Evolutionary conservation across 1,140 invertebrate genomes (phyloP).

Genomic region (Drosophila grimshawi): DNA sequence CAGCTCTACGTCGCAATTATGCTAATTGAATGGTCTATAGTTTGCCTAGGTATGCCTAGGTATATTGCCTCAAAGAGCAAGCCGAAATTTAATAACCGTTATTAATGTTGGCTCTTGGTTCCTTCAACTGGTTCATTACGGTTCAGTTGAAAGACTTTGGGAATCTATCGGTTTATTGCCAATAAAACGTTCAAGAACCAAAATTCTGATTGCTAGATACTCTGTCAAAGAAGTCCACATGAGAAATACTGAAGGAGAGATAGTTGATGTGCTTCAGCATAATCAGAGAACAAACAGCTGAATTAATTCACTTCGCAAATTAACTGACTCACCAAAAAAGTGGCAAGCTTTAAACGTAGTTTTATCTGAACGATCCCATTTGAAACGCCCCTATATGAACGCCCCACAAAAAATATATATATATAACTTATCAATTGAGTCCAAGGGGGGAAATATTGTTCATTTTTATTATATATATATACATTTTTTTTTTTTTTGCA

Average conservation of each 20-base stretch:
- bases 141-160: slow-evolving; percentile 25
- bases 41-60: slow-evolving; percentile 14
- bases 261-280: not conserved
- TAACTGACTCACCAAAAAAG: too few relatives aligned
- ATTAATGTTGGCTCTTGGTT: slow-evolving; percentile 35
- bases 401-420: slow-evolving; percentile 24
- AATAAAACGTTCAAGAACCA: slow-evolving; percentile 6
- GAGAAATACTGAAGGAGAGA: not conserved
- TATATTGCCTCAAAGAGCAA: slow-evolving; percentile 34
- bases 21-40: slow-evolving; percentile 44
- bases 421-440: slow-evolving; percentile 21
- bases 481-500: not conserved
- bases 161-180: slow-evolving; percentile 1
- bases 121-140: slow-evolving; percentile 38
- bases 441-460: slow-evolving; percentile 20
- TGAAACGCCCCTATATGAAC: slow-evolving; percentile 37
- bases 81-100: slow-evolving; percentile 52
- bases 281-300: not conserved
- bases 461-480: not conserved
- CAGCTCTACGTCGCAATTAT: slow-evolving; percentile 28
- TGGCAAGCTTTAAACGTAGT: not conserved
- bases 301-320: slow-evolving; percentile 2
- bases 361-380: slow-evolving; percentile 29
- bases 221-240: not conserved
- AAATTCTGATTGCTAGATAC: not conserved